Conservation (phyloP, 1,140 invertebrate genomes). For the Limonius californicus region DNA sequence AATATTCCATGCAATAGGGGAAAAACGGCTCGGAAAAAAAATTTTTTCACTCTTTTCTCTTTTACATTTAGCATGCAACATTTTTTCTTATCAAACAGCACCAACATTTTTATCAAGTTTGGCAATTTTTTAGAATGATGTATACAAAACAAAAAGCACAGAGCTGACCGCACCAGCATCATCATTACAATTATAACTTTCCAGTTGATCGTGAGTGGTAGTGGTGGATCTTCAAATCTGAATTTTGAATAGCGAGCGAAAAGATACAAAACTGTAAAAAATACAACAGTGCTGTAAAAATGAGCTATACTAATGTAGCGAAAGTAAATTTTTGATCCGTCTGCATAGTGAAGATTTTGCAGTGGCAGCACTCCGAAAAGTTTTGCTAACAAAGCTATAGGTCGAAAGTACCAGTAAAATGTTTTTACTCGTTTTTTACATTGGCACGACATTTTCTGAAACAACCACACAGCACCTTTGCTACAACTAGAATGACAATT, state of each 20-base stretch:
- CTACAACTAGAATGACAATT: too few relatives aligned
- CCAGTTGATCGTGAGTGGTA: too few relatives aligned
- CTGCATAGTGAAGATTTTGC: not conserved
- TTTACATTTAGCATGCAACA: not conserved
- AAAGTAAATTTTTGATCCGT: not conserved
- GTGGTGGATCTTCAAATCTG: too few relatives aligned
- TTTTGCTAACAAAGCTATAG: not conserved
- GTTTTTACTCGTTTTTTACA: not conserved
- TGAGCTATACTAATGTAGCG: not conserved
- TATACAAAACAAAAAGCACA: not conserved
- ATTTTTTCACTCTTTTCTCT: not conserved
- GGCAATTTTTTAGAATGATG: not conserved
- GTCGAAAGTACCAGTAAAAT: conserved; percentile 7
- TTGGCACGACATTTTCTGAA: too few relatives aligned
- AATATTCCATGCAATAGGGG: too few relatives aligned
- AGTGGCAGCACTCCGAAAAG: not conserved
- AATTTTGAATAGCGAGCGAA: too few relatives aligned
- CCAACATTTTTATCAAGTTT: conserved; percentile 6
- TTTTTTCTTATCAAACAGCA: not conserved
- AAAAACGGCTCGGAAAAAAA: not conserved
- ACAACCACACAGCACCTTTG: too few relatives aligned
- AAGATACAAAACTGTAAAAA: not conserved
- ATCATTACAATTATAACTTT: not conserved
- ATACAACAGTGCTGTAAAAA: not conserved
- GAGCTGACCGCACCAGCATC: not conserved